Evolutionary conservation across 2,888 invertebrate species (phyloP), one percentile per base, ranked within the genome.

Genomic region (Orthosia incerta): DNA sequence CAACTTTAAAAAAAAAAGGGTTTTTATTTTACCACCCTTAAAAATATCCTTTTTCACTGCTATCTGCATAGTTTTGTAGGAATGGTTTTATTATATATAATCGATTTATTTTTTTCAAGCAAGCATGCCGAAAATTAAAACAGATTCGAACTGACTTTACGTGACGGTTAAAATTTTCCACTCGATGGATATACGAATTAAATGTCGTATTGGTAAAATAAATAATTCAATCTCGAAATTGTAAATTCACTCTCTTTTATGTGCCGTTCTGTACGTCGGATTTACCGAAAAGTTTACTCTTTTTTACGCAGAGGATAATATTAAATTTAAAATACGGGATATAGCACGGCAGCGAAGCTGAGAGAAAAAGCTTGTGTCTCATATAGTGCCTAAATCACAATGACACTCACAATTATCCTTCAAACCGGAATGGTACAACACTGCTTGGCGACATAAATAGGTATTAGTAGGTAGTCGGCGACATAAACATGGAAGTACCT

Each of bases 211-310:
- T 63, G 73, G 51, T 31, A 13, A 67, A 78, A 79, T 61, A 53
- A 78, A 79, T 68, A 68, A 78, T 79, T 78, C 63, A 73, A 78
- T 78, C 55, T 46, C 31, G 31, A 39, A 13, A 77, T 77, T 57
- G 50, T 63, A 78, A 53, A 78, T 77, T 66, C 78, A 55, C 51
- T 55, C 62, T 31, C 50, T 57, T 78, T 72, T 46, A 72, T 57
- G 16, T 16, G 39, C 16, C 20, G 16, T 31, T 48, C 45, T 55
- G 26, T 60, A 39, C 18, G 20, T 4, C 5, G 56, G 53, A 67
- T 78, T 72, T 39, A 71, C 26, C 20, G 23, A 61, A 57, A 62
- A 15, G 18, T 26, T 57, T 48, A 65, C n/a, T 39, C 23, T 59
- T 57, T 64, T 74, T 59, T 9, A 45, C 7, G 7, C 31, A 46